A percentile compares a stretch with the other conserved stretches of the same genome.
Evolutionary conservation across 2,888 invertebrate species (phyloP).

Genomic region (Campaea margaritaria): DNA sequence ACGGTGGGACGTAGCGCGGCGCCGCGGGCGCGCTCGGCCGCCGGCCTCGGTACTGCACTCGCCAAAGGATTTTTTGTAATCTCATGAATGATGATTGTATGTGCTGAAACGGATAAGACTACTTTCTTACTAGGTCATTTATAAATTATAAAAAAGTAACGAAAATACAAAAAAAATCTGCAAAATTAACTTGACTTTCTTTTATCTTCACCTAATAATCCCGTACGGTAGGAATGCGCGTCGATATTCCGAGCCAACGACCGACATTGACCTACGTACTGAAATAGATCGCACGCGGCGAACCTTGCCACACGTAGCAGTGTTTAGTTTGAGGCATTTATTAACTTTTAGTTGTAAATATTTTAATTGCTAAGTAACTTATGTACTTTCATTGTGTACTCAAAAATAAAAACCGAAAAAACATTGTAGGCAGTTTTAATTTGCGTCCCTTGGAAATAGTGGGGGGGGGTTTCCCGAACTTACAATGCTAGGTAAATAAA

Average conservation of each 20-base stretch:
- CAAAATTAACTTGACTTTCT: conserved; percentile 73
- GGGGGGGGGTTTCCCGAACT: neutral
- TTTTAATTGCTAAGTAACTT: conserved; percentile 34
- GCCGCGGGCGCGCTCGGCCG: conserved; percentile 80
- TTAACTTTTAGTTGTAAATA: conserved; percentile 36
- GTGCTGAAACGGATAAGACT: conserved; percentile 86
- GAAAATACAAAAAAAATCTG: conserved; percentile 82
- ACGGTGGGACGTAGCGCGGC: conserved; percentile 80
- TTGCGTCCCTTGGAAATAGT: conserved; percentile 4
- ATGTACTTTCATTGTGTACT: conserved; percentile 32
- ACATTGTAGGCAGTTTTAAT: conserved; percentile 25
- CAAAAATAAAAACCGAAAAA: conserved; percentile 27
- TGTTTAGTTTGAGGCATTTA: conserved; percentile 31
- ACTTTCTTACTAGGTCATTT: conserved; percentile 86
- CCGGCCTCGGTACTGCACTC: conserved; percentile 84
- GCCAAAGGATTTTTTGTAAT: conserved; percentile 86
- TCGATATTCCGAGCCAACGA: conserved; percentile 44
- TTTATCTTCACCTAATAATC: conserved; percentile 45
- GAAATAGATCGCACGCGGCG: conserved; percentile 58
- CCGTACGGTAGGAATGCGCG: conserved; percentile 13
- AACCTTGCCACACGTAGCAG: conserved; percentile 47
- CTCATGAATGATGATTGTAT: conserved; percentile 86
- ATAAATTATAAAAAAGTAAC: conserved; percentile 84
- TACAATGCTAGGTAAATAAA: neutral
- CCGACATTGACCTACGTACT: conserved; percentile 74